phyloP scores from a whole-genome alignment of 2,888 invertebrate species.

The Actias luna region DNA sequence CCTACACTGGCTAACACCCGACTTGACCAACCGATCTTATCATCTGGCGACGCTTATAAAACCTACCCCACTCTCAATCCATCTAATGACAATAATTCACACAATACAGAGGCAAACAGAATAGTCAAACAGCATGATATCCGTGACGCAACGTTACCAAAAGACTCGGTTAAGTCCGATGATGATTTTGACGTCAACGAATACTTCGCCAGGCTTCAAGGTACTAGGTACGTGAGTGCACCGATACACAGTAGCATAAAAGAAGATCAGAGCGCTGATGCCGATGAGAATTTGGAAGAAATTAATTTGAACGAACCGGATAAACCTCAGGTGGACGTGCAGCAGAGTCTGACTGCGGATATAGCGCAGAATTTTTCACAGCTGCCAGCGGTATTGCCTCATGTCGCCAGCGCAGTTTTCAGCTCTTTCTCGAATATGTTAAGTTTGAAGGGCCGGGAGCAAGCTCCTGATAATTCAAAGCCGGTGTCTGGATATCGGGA shows the following conservation, averaged over 20 bases:
- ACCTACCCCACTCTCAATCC: conserved; percentile 26
- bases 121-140: conserved; percentile 27
- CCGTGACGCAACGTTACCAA: conserved; percentile 37
- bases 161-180: conserved; percentile 51
- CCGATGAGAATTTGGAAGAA: conserved; percentile 69
- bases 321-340: conserved; percentile 35
- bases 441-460: conserved; percentile 63
- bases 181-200: conserved; percentile 78
- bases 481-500: conserved; percentile 33
- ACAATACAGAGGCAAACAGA: conserved; percentile 29
- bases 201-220: conserved; percentile 73
- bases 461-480: conserved; percentile 51
- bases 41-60: conserved; percentile 57
- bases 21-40: conserved; percentile 42
- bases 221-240: conserved; percentile 71
- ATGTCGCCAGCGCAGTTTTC: conserved; percentile 84
- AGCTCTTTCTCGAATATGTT: conserved; percentile 83
- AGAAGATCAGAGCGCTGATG: conserved; percentile 71
- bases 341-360: conserved; percentile 70
- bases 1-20: conserved; percentile 49
- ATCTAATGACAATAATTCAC: conserved; percentile 25
- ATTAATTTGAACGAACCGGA: conserved; percentile 66
- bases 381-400: conserved; percentile 80
- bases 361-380: conserved; percentile 81
- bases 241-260: conserved; percentile 64